A percentile compares a stretch with the other conserved stretches of the same genome.
phyloP scores from a whole-genome alignment of 2,888 invertebrate genomes.

The Gastracanthus pulcherrimus region DNA sequence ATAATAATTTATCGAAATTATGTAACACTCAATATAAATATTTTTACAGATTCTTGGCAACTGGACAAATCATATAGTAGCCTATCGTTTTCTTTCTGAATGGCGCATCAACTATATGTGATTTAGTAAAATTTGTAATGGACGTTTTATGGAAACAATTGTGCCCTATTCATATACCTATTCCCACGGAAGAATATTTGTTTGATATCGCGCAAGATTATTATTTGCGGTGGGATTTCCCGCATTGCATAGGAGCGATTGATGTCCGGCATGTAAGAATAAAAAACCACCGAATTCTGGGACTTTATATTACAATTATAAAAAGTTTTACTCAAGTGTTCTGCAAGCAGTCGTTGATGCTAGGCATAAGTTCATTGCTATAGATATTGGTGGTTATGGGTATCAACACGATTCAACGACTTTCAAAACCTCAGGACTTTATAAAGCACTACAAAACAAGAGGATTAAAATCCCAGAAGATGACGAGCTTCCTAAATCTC shows the following conservation, averaged over 20 bases:
- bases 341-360: conserved; percentile 40
- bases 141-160: conserved; percentile 27
- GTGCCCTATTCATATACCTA: conserved; percentile 37
- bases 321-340: conserved; percentile 38
- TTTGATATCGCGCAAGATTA: conserved; percentile 38
- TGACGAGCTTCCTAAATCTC: conserved; percentile 9
- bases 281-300: conserved; percentile 8
- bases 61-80: no score
- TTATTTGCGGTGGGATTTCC: conserved; percentile 4
- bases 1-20: no score
- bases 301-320: conserved; percentile 27
- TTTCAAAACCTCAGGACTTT: conserved; percentile 31
- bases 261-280: conserved; percentile 16
- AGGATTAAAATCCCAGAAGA: conserved; percentile 19
- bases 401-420: conserved; percentile 38
- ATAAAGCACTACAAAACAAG: conserved; percentile 15
- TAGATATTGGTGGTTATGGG: conserved; percentile 54
- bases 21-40: no score
- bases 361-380: conserved; percentile 1
- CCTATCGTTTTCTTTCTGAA: no score
- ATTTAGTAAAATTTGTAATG: background rate
- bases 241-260: conserved; percentile 44
- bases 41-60: no score
- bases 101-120: background rate
- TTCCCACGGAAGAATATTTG: conserved; percentile 25